Conservation (phyloP, 2,113 vertebrate species). For the Sapajus apella region DNA sequence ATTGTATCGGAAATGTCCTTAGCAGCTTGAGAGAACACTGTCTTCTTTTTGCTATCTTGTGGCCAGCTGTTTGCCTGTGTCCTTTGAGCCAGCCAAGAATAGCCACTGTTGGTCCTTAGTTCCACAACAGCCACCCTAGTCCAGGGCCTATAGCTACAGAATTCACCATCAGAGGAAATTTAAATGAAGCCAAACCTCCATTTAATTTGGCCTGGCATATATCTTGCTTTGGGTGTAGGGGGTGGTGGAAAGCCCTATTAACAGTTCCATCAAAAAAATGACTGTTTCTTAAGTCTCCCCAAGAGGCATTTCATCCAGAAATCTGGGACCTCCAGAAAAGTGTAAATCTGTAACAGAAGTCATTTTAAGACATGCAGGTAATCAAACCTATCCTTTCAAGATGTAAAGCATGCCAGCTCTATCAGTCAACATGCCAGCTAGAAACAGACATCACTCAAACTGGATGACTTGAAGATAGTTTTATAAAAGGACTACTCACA, state of each 20-base stretch:
- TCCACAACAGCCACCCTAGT: not conserved
- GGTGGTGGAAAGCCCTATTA: not conserved
- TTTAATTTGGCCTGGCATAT: not conserved
- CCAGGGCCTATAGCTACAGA: not conserved
- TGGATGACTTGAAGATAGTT: not conserved
- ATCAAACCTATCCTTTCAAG: slow-evolving; percentile 9
- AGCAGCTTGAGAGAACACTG: not conserved
- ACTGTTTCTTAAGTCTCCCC: not conserved
- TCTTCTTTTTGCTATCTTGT: not conserved
- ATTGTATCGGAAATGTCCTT: not conserved
- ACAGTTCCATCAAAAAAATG: not conserved
- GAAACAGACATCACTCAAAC: slow-evolving; percentile 28
- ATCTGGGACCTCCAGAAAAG: not conserved
- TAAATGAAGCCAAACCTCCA: slow-evolving; percentile 7
- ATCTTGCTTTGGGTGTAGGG: not conserved
- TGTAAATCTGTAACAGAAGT: slow-evolving; percentile 53
- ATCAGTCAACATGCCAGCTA: not conserved
- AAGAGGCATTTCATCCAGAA: slow-evolving; percentile 27
- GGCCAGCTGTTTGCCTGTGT: not conserved
- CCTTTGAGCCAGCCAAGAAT: not conserved
- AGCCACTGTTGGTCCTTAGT: not conserved
- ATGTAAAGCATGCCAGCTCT: not conserved
- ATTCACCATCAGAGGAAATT: slow-evolving; percentile 42
- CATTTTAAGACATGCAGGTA: not conserved
- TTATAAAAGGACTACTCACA: not conserved